Evolutionary conservation across 1,140 invertebrate genomes (phyloP).

Genomic region (Tyrophagus putrescentiae): DNA sequence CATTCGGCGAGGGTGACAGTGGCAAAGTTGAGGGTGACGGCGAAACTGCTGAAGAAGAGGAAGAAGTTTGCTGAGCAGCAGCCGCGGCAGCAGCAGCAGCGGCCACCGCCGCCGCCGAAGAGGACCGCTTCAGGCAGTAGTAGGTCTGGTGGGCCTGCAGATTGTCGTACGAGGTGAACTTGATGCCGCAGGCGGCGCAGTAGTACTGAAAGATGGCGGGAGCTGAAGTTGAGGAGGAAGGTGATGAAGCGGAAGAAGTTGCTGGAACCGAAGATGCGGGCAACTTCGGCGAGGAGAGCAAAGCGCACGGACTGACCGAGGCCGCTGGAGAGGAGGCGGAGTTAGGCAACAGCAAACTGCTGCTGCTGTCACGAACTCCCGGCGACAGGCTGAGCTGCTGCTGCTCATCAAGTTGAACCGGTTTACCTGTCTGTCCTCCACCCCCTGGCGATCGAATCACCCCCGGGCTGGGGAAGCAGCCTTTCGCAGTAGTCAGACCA

Average conservation of each 20-base stretch:
- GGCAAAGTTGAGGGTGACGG: no score
- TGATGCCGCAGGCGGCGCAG: slow-evolving; percentile 81
- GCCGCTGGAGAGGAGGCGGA: no score
- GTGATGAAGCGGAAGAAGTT: slow-evolving; percentile 4
- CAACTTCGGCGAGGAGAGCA: no score
- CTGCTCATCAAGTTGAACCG: no score
- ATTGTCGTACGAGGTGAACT: slow-evolving; percentile 83
- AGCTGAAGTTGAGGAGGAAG: slow-evolving; percentile 21
- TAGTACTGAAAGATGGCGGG: slow-evolving; percentile 42
- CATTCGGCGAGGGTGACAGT: neutral
- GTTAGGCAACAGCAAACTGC: no score
- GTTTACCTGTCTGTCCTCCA: no score
- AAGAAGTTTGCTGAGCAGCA: neutral
- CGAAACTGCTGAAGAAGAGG: neutral
- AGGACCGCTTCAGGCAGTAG: slow-evolving; percentile 62
- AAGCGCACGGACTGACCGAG: slow-evolving; percentile 4
- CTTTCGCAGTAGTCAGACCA: no score
- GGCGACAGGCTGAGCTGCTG: no score
- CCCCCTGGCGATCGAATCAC: no score
- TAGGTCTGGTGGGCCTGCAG: slow-evolving; percentile 81
- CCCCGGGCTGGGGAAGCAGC: no score
- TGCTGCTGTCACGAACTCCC: no score
- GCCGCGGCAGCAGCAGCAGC: neutral
- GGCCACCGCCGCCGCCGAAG: neutral
- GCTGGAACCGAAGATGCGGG: neutral